Base-by-base conservation (phyloP, 2,888 invertebrate species). In the Trissolcus japonicus region DNA sequence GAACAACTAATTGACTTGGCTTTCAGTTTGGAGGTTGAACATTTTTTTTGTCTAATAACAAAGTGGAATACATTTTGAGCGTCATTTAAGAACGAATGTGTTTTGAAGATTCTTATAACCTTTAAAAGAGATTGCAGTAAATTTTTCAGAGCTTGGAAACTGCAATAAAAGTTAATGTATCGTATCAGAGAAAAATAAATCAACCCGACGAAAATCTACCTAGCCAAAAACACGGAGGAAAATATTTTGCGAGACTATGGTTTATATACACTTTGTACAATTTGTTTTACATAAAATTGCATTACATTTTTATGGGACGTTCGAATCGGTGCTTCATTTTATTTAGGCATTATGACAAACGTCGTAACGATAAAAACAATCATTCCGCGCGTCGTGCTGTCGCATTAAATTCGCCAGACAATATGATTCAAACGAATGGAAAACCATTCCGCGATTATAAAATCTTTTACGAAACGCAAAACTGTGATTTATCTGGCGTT, bases 81-180 rank as follows among this genome's bases (percentile, higher is more conserved):
- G 40, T 40, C 62, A 54, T 62, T 62, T 62, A 62, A 53, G 40
- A 41, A 60, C 48, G 17, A 60, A 60, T 50, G 29, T 62, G 53
- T 62, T 53, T 62, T 62, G 41, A 17, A 29, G 25, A 41, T 53
- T 50, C 41, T 53, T 16, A n/a, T n/a, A 11, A 29, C 40, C 40
- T 46, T n/a, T 51, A 40, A 11, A 21, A 41, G 53, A 35, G 16
- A 48, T 16, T 21, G 53, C 16, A 19, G 54, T 54, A 54, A 43
- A 63, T 55, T 25, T 43, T 46, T 43, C 43, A 11, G 62, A n/a
- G 62, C 6, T n/a, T 25, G 29, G 19, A 50, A 56, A 62, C 48
- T n/a, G 67, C 53, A 53, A 60, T 68, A 68, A 68, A 68, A 68
- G 67, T 68, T 68, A 68, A 68, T 60, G 67, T 53, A 41, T 68